Percentiles rank a stretch among this genome's conserved stretches.
phyloP scores from a whole-genome alignment of 2,113 vertebrate genomes.

The Motacilla tschutschensis region DNA sequence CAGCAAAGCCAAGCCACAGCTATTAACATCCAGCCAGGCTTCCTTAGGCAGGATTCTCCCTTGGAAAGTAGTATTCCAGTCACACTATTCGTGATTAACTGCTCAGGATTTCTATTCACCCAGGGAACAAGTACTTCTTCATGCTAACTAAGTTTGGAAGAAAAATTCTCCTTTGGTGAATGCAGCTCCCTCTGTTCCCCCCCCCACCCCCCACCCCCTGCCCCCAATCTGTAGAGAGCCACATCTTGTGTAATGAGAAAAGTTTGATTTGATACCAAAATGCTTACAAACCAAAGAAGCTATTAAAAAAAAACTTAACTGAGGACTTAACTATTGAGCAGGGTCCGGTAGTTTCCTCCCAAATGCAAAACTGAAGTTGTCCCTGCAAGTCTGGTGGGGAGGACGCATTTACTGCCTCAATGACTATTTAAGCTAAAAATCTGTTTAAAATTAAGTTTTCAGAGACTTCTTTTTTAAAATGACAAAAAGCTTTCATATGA shows the following conservation, averaged over 20 bases:
- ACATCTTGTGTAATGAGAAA: neutral
- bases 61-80: neutral
- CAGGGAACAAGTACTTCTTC: neutral
- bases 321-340: neutral
- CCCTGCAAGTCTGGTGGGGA: neutral
- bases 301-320: neutral
- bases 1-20: neutral
- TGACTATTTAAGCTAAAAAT: neutral
- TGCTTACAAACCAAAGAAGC: neutral
- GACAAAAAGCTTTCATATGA: neutral
- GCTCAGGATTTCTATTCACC: neutral
- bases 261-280: neutral
- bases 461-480: neutral
- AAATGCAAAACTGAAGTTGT: neutral
- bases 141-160: neutral
- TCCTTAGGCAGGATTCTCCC: neutral
- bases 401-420: neutral
- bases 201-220: rapidly evolving
- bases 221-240: neutral
- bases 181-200: neutral
- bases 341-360: neutral
- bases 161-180: neutral
- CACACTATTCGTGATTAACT: neutral
- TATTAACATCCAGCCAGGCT: neutral
- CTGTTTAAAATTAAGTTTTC: neutral